Conservation (phyloP, 2,113 vertebrate genomes). For the Coracopsis vasa region DNA sequence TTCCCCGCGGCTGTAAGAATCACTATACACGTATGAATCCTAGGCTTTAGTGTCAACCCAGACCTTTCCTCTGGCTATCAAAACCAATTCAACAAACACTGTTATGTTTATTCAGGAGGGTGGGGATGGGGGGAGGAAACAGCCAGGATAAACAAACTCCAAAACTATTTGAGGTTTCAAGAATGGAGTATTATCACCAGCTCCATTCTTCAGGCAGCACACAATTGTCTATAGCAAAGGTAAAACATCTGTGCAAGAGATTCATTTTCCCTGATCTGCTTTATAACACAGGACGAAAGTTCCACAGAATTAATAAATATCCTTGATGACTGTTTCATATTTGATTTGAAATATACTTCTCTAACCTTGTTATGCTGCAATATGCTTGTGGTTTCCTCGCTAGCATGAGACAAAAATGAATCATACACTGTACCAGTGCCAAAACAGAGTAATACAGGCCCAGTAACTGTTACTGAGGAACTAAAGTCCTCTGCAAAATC, state of each 20-base stretch:
- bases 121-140: background rate
- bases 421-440: background rate
- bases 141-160: background rate
- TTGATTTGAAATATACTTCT: background rate
- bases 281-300: background rate
- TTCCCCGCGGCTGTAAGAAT: background rate
- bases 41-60: background rate
- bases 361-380: background rate
- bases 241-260: background rate
- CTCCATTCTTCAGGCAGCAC: background rate
- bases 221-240: background rate
- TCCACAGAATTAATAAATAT: background rate
- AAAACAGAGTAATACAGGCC: background rate
- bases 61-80: background rate
- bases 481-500: background rate
- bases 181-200: background rate
- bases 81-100: background rate
- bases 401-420: constrained; percentile 47
- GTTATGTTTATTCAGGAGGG: background rate
- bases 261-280: background rate
- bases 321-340: background rate
- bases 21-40: background rate
- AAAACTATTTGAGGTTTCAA: background rate
- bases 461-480: background rate
- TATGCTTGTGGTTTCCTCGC: constrained; percentile 17